Conservation (phyloP, 2,888 invertebrate genomes). For the Dasysyrphus tricinctus region DNA sequence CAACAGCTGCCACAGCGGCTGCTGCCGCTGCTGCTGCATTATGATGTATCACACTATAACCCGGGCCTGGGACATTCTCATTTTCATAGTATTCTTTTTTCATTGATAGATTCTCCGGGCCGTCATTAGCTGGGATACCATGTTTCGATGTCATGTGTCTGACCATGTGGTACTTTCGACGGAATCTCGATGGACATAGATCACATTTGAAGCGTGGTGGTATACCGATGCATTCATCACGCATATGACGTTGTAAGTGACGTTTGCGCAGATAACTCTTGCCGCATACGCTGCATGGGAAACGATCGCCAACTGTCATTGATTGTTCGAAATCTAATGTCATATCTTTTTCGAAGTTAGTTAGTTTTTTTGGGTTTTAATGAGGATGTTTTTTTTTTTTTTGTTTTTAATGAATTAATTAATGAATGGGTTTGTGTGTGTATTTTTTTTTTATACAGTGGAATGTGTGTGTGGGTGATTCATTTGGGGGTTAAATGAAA, state of each 20-base stretch:
- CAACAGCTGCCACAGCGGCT: conserved; percentile 68
- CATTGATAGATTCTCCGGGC: conserved; percentile 81
- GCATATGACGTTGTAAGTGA: conserved; percentile 86
- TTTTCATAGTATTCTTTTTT: conserved; percentile 79
- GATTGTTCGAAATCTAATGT: conserved; percentile 76
- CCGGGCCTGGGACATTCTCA: conserved; percentile 76
- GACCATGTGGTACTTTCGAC: conserved; percentile 85
- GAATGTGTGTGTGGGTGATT: conserved; percentile 71
- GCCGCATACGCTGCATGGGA: conserved; percentile 85
- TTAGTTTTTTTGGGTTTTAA: not conserved
- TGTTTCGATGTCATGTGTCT: conserved; percentile 84
- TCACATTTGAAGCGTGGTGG: conserved; percentile 85
- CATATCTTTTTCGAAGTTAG: conserved; percentile 56
- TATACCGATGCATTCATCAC: conserved; percentile 84
- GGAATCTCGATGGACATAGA: conserved; percentile 84
- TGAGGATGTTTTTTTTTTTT: conserved; percentile 60
- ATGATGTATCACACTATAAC: conserved; percentile 57
- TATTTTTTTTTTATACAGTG: conserved; percentile 59
- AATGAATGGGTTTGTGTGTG: conserved; percentile 42
- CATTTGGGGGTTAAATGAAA: conserved; percentile 76
- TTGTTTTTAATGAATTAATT: conserved; percentile 16
- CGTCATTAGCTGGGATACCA: conserved; percentile 80
- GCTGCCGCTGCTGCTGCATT: conserved; percentile 60
- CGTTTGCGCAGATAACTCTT: conserved; percentile 86
- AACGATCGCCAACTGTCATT: conserved; percentile 81